Evolutionary conservation across 2,888 invertebrate species (phyloP).

Genomic region (Ctena decussata): DNA sequence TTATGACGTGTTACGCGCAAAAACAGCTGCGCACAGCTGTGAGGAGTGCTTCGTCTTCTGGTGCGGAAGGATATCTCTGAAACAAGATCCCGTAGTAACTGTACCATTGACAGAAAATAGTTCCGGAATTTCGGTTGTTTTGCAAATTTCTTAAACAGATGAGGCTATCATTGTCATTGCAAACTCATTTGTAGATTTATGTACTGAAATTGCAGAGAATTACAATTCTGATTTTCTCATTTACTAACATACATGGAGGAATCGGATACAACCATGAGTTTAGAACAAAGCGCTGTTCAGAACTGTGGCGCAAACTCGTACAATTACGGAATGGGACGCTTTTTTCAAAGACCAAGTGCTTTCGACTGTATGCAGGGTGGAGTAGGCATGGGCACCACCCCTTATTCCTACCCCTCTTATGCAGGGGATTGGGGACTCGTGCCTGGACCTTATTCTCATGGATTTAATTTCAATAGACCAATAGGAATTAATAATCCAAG

Average conservation of each 20-base stretch:
- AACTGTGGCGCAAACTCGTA: slow-evolving; percentile 56
- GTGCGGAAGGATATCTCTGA: slow-evolving; percentile 59
- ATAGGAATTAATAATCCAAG: slow-evolving; percentile 60
- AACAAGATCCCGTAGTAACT: slow-evolving; percentile 59
- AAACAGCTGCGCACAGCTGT: slow-evolving; percentile 65
- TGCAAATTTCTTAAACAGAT: slow-evolving; percentile 65
- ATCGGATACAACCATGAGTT: slow-evolving; percentile 56
- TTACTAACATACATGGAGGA: slow-evolving; percentile 57
- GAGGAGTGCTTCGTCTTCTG: slow-evolving; percentile 51
- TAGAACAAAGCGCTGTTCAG: slow-evolving; percentile 57
- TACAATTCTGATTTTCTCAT: slow-evolving; percentile 65
- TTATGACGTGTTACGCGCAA: slow-evolving; percentile 41
- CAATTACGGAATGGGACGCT: slow-evolving; percentile 74
- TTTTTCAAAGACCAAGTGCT: slow-evolving; percentile 74
- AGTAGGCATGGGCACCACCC: slow-evolving; percentile 67
- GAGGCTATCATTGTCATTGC: slow-evolving; percentile 60
- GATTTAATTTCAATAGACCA: slow-evolving; percentile 66
- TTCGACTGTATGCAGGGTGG: slow-evolving; percentile 79
- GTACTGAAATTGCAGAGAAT: slow-evolving; percentile 47
- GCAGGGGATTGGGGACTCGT: slow-evolving; percentile 69
- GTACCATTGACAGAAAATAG: slow-evolving; percentile 62
- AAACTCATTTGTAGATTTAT: slow-evolving; percentile 59
- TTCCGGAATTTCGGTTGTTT: slow-evolving; percentile 45
- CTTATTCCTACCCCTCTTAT: slow-evolving; percentile 68
- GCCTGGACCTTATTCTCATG: slow-evolving; percentile 66